Evolutionary conservation across 2,113 vertebrate species (phyloP).

Genomic region (Psittacula cyanocephala): DNA sequence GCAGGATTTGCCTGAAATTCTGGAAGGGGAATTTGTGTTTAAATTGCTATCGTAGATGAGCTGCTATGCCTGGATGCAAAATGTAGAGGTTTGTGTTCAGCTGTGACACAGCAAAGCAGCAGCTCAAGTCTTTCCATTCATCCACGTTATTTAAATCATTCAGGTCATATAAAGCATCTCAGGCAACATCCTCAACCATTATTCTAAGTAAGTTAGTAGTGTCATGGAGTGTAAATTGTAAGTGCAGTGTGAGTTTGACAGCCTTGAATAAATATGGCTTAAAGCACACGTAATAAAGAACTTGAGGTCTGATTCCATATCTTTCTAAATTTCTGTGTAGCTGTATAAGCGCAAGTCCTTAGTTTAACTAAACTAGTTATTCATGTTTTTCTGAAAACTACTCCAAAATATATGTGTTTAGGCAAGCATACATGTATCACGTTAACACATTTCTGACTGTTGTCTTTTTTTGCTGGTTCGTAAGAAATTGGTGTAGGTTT

Average conservation of each 20-base stretch:
- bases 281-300: neutral
- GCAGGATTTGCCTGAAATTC: neutral
- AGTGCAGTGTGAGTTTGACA: neutral
- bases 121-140: neutral
- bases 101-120: neutral
- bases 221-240: neutral
- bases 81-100: neutral
- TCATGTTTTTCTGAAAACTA: neutral
- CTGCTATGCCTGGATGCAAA: neutral
- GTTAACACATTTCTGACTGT: accelerated
- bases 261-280: neutral
- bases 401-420: neutral
- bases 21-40: neutral
- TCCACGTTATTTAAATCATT: neutral
- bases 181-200: neutral
- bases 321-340: neutral
- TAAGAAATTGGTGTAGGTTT: neutral
- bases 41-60: neutral
- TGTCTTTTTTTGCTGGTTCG: neutral
- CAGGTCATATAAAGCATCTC: neutral
- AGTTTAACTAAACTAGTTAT: neutral
- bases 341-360: neutral
- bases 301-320: neutral
- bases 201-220: neutral
- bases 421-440: neutral